A percentile compares a stretch with the other conserved stretches of the same genome.
Conservation (phyloP, 2,888 invertebrate genomes). For the Aelia acuminata region DNA sequence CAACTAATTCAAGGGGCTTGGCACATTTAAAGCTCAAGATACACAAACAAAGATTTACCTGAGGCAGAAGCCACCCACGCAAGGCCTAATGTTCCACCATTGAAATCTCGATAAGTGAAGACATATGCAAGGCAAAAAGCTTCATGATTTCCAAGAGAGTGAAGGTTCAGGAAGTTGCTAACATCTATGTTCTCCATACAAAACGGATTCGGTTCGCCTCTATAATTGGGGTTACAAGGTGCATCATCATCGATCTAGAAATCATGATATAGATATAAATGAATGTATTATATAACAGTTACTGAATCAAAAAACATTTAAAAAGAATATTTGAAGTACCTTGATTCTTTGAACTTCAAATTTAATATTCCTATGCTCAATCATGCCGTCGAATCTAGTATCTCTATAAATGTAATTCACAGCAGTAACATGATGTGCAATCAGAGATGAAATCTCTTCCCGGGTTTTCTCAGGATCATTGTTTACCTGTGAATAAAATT, state of each 20-base stretch:
- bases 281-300: neutral
- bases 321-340: constrained; percentile 69
- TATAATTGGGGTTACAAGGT: constrained; percentile 77
- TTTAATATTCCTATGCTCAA: constrained; percentile 92
- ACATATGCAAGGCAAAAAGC: constrained; percentile 99
- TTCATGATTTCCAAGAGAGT: constrained; percentile 96
- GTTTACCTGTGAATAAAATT: constrained; percentile 74
- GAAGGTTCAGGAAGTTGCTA: constrained; percentile 97
- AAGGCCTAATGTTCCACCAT: constrained; percentile 96
- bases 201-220: constrained; percentile 86
- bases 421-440: constrained; percentile 98
- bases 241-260: constrained; percentile 91
- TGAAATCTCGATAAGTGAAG: constrained; percentile 97
- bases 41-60: constrained; percentile 68
- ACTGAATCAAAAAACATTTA: neutral
- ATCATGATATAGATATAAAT: neutral
- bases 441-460: constrained; percentile 96
- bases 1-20: neutral
- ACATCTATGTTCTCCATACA: constrained; percentile 98
- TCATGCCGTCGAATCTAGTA: constrained; percentile 92
- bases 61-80: constrained; percentile 99
- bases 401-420: constrained; percentile 97
- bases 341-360: constrained; percentile 94
- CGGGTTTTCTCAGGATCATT: constrained; percentile 88
- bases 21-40: neutral